Base-by-base conservation (phyloP, 2,113 vertebrate genomes). In the Oxyura jamaicensis region DNA sequence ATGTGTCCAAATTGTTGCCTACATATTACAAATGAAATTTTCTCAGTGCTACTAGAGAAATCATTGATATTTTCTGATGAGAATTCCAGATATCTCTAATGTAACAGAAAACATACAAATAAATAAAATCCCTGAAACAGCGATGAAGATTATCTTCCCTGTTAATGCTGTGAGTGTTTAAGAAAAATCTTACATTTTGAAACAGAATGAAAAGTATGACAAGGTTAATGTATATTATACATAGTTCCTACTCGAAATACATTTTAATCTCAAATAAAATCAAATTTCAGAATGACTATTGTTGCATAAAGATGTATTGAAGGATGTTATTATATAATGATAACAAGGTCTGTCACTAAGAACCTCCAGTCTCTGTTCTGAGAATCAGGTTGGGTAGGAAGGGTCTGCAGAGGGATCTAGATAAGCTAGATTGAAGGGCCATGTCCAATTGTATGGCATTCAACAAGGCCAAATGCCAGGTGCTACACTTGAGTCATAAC, bases 301-400 rank as follows among this genome's bases (percentile, higher is more conserved):
- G 8, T 50, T 26, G 53, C 10, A 7, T 44, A 67, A 71, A 78
- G 13, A 63, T 58, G 3, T 59, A 7, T 22, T 59, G 17, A 58
- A 0, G 0, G 21, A 71, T 7, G 3, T 17, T 44, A 22, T 22
- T 23, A 10, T 22, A 3, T 44, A 58, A 29, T 20, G 8, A 44
- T 29, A 62, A 52, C 11, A 55, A 69, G 25, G 10, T 62, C 16
- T 36, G 14, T 33, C 21, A 26, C 7, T 35, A 69, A 86, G 41
- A 81, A 36, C 28, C 35, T 5, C 29, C 29, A 65, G 6, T 25
- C 18, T 67, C 67, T 55, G 10, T 29, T 82, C 11, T 65, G 46
- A 58, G 58, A 90, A 50, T 17, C 26, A 41, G 9, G 17, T 29
- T 65, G 23, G 39, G 46, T 41, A 65, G 26, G 18, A 41, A 41